phyloP scores from a whole-genome alignment of 2,888 invertebrate species.

The Pinctada fucata region DNA sequence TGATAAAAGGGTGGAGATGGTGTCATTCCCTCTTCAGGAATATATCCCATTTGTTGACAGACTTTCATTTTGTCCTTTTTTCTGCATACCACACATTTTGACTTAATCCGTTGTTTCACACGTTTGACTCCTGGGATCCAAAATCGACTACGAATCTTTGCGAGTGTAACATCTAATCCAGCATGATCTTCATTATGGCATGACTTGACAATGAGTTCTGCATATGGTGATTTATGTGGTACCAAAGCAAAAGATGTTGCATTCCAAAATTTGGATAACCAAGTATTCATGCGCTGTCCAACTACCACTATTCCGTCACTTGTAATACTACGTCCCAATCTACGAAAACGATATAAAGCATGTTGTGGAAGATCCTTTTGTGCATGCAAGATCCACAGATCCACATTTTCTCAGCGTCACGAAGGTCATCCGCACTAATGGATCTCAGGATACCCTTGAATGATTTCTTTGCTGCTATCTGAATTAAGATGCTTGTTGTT shows the following conservation, averaged over 20 bases:
- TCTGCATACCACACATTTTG: neutral
- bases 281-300: too few species aligned
- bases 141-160: too few species aligned
- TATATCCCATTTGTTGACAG: neutral
- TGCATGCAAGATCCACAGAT: neutral
- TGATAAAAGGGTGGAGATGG: slow-evolving; percentile 7
- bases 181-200: too few species aligned
- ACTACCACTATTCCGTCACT: neutral
- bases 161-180: too few species aligned
- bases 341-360: neutral
- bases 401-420: neutral
- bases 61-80: neutral
- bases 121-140: neutral
- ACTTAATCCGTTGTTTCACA: neutral
- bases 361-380: neutral
- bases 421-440: neutral
- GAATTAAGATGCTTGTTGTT: neutral
- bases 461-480: neutral
- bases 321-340: neutral
- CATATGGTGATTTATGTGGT: too few species aligned
- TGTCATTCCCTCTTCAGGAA: slow-evolving; percentile 3
- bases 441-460: neutral
- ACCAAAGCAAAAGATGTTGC: too few species aligned
- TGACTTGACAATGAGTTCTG: neutral
- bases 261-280: too few species aligned